Percentiles rank a stretch among this genome's conserved stretches.
phyloP scores from a whole-genome alignment of 1,140 invertebrate species.

The Manduca sexta region DNA sequence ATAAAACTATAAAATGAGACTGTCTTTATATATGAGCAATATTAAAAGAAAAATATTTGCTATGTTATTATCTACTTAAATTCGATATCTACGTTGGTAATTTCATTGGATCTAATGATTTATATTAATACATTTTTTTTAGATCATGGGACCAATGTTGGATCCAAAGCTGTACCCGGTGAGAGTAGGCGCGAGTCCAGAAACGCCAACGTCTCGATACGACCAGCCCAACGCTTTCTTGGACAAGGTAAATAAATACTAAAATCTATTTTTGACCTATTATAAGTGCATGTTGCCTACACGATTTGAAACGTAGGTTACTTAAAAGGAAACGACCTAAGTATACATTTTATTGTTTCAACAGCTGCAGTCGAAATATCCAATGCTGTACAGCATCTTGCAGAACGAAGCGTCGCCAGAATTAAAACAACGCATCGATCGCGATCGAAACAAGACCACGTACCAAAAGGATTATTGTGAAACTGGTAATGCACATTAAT shows the following conservation, averaged over 20 bases:
- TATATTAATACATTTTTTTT: conserved; percentile 9
- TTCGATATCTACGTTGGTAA: too few relatives aligned
- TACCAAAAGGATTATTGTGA: conserved; percentile 76
- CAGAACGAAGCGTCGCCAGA: conserved; percentile 72
- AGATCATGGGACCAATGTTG: conserved; percentile 73
- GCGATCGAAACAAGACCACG: conserved; percentile 74
- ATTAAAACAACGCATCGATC: conserved; percentile 70
- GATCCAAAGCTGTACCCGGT: conserved; percentile 76
- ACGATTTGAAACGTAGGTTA: too few relatives aligned
- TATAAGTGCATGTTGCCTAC: too few relatives aligned
- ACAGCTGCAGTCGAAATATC: conserved; percentile 74
- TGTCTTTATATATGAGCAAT: too few relatives aligned
- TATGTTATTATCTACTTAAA: too few relatives aligned
- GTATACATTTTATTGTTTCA: too few relatives aligned
- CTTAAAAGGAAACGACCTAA: too few relatives aligned
- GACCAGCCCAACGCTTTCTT: conserved; percentile 74
- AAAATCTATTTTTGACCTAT: too few relatives aligned
- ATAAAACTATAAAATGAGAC: too few relatives aligned
- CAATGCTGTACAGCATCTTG: conserved; percentile 75
- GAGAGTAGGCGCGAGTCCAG: conserved; percentile 68
- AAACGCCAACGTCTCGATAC: conserved; percentile 61
- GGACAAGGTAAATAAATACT: conserved; percentile 60
- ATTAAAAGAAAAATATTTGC: too few relatives aligned
- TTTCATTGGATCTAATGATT: too few relatives aligned
- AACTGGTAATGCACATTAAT: conserved; percentile 51